Base-by-base conservation (phyloP, 1,140 invertebrate genomes). In the Drosophila miranda region DNA sequence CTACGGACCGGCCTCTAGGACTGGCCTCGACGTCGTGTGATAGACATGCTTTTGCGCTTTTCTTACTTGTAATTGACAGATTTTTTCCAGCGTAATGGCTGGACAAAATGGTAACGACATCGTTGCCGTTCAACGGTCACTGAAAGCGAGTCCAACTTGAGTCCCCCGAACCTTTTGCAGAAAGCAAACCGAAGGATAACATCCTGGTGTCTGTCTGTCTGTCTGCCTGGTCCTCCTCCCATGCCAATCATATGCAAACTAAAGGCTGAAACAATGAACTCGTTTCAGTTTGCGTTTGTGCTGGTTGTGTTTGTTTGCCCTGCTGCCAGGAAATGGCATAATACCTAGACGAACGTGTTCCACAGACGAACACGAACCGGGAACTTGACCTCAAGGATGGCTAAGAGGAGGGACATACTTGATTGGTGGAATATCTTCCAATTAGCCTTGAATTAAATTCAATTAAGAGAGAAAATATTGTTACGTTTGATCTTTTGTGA, bases 21-120 rank as follows among this genome's bases (percentile, higher is more conserved):
- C 42, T n/a, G 30, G 23, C 57, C 38, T 62, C 53, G 50, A 50
- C 68, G 21, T 23, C 38, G 55, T 74, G 72, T 76, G 80, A 76
- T 66, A 63, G 80, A 84, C 80, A 83, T 71, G 80, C 81, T 83
- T 84, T 83, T 83, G 76, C 75, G 80, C 80, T 84, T 83, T 75
- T 71, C 80, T 73, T 69, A 50, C 62, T 79, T 55, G 75, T 83
- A 84, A 83, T 83, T 83, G 80, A 83, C 80, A 83, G 80, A 84
- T 84, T 83, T 75, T 84, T 79, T 66, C 58, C 73, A 78, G 41
- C 74, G 68, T 78, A 78, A 82, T 74, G 78, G 64, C 75, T 64
- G 34, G 80, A 73, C 75, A 75, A 79, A 83, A 75, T 78, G 79
- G 79, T 64, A 71, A 75, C 75, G 66, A 83, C 70, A 75, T 67